Conservation (phyloP, 2,888 invertebrate species). For the Protonemura montana region DNA sequence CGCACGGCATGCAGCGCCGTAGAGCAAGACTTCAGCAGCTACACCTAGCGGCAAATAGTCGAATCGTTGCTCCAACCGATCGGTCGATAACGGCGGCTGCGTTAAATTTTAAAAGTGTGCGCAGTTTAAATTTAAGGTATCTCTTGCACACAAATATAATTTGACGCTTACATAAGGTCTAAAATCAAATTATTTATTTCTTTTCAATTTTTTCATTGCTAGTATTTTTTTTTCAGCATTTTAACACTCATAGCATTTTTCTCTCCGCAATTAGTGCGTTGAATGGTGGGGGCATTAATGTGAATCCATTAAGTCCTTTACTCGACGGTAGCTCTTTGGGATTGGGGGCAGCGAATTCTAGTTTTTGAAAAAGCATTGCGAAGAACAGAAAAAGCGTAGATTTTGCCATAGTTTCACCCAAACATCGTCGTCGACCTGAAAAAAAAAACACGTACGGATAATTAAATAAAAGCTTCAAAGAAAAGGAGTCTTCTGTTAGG, state of each 20-base stretch:
- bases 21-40: not conserved
- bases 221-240: no score
- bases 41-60: not conserved
- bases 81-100: not conserved
- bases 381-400: slow-evolving; percentile 47
- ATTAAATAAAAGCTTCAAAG: no score
- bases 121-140: no score
- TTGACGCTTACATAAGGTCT: no score
- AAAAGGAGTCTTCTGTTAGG: no score
- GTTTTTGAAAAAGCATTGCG: slow-evolving; percentile 43
- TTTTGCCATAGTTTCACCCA: slow-evolving; percentile 47
- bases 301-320: slow-evolving; percentile 17
- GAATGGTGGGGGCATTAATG: slow-evolving; percentile 26
- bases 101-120: not conserved
- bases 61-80: not conserved
- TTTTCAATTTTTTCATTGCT: no score
- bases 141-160: no score
- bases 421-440: slow-evolving; percentile 47
- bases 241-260: no score
- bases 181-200: no score
- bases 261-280: slow-evolving; percentile 3
- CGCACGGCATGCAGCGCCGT: not conserved
- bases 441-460: not conserved
- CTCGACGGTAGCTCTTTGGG: not conserved
- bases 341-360: slow-evolving; percentile 52